These are phyloP conservation scores for Drosophila eugracilis DNA, from an alignment of 1,140 invertebrate genomes.

Conservation along the genomic window DNA sequence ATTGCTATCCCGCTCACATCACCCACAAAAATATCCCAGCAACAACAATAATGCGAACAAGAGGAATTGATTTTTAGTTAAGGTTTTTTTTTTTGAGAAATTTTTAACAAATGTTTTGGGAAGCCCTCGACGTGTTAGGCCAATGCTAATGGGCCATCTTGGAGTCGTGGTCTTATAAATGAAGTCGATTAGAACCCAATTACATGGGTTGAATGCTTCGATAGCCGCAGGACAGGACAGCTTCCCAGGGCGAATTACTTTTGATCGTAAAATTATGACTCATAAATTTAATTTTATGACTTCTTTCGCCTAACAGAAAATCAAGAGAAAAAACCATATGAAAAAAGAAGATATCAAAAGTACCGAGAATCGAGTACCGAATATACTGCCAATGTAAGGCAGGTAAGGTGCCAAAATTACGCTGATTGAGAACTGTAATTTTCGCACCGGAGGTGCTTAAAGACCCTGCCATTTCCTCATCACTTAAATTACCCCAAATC, in stretches of 20 bases:
- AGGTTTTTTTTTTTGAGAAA: slow-evolving; percentile 4
- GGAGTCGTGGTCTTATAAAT: slow-evolving; percentile 41
- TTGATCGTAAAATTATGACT: slow-evolving; percentile 77
- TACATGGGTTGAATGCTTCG: slow-evolving; percentile 49
- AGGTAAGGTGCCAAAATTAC: slow-evolving; percentile 73
- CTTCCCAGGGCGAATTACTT: slow-evolving; percentile 25
- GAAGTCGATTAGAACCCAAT: slow-evolving; percentile 74
- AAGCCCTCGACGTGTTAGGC: slow-evolving; percentile 21
- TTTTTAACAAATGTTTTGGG: slow-evolving; percentile 68
- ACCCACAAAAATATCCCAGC: slow-evolving; percentile 58
- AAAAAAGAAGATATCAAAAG: slow-evolving; percentile 18
- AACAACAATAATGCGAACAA: slow-evolving; percentile 15
- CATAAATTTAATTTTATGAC: slow-evolving; percentile 83
- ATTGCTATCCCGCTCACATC: slow-evolving; percentile 67
- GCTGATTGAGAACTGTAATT: slow-evolving; percentile 51
- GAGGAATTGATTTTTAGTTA: slow-evolving; percentile 17
- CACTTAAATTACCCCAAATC: slow-evolving; percentile 56
- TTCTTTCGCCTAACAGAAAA: slow-evolving; percentile 55
- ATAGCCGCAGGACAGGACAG: slow-evolving; percentile 29
- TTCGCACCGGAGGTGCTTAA: slow-evolving; percentile 65
- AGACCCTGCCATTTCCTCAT: slow-evolving; percentile 61
- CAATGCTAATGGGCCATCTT: slow-evolving; percentile 66
- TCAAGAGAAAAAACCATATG: slow-evolving; percentile 1
- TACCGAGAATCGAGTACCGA: slow-evolving; percentile 13
- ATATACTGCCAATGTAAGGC: slow-evolving; percentile 17